Evolutionary conservation across 1,140 invertebrate genomes (phyloP).

Genomic region (Zophobas atratus): DNA sequence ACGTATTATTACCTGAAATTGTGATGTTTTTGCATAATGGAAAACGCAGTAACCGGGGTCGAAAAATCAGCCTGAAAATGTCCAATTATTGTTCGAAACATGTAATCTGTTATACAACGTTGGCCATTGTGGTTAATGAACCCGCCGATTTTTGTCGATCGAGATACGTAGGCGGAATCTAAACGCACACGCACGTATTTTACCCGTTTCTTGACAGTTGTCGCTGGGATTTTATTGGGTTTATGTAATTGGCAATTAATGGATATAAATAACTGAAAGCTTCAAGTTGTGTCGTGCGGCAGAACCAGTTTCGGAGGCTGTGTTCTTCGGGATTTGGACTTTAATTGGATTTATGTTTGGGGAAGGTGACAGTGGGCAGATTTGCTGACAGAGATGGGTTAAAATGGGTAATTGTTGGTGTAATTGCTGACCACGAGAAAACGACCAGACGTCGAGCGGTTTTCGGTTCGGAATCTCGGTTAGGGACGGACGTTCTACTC

Average conservation of each 20-base stretch:
- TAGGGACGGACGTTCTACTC: too few species aligned
- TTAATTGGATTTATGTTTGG: too few species aligned
- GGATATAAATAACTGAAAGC: neutral
- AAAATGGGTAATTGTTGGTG: too few species aligned
- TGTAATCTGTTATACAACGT: constrained; percentile 20
- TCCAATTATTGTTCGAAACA: constrained; percentile 20
- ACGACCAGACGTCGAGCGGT: too few species aligned
- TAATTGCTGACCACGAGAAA: too few species aligned
- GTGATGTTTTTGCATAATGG: constrained; percentile 34
- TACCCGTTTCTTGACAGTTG: constrained; percentile 11
- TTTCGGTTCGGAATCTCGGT: too few species aligned
- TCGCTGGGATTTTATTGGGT: constrained; percentile 3
- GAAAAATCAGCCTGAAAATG: constrained; percentile 18
- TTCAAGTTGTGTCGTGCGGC: neutral
- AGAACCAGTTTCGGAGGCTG: neutral
- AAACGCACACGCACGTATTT: neutral
- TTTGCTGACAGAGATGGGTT: too few species aligned
- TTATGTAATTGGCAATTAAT: constrained; percentile 32
- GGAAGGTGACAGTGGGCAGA: too few species aligned
- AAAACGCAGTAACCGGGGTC: neutral
- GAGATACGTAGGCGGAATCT: constrained; percentile 34
- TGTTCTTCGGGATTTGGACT: too few species aligned
- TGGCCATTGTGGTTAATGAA: constrained; percentile 38
- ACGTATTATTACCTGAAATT: constrained; percentile 15
- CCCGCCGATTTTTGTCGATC: constrained; percentile 18